Conservation (phyloP, 2,888 invertebrate species). For the Willowsia nigromaculata region DNA sequence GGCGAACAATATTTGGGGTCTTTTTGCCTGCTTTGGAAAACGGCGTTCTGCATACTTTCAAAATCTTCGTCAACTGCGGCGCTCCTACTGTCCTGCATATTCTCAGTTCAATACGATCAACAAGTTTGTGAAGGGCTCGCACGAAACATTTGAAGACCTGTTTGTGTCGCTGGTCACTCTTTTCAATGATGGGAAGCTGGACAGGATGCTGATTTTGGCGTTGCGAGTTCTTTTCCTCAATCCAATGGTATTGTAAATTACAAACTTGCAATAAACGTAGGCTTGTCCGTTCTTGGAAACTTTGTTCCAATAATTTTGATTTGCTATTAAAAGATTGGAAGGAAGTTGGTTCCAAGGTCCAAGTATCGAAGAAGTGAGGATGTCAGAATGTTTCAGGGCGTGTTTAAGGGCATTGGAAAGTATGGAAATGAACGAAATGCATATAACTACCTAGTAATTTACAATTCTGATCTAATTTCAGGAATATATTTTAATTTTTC, state of each 20-base stretch:
- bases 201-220: conserved; percentile 55
- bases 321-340: no score
- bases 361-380: not conserved
- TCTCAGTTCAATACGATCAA: conserved; percentile 44
- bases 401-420: conserved; percentile 16
- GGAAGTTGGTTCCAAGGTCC: not conserved
- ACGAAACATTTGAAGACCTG: conserved; percentile 65
- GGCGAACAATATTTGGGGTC: conserved; percentile 62
- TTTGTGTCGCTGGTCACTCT: conserved; percentile 53
- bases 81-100: conserved; percentile 65
- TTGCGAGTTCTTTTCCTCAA: conserved; percentile 65
- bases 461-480: not conserved
- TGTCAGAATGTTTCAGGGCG: not conserved
- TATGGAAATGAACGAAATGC: not conserved
- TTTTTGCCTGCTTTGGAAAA: conserved; percentile 65
- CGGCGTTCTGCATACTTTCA: not conserved
- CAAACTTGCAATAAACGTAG: no score
- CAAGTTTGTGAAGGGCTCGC: conserved; percentile 33
- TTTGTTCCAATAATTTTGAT: no score
- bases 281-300: no score
- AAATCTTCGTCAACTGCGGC: conserved; percentile 51
- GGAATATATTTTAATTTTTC: not conserved
- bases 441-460: not conserved
- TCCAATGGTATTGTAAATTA: conserved; percentile 50
- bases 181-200: conserved; percentile 57